Conservation (phyloP, 2,113 vertebrate species). For the Empidonax traillii region DNA sequence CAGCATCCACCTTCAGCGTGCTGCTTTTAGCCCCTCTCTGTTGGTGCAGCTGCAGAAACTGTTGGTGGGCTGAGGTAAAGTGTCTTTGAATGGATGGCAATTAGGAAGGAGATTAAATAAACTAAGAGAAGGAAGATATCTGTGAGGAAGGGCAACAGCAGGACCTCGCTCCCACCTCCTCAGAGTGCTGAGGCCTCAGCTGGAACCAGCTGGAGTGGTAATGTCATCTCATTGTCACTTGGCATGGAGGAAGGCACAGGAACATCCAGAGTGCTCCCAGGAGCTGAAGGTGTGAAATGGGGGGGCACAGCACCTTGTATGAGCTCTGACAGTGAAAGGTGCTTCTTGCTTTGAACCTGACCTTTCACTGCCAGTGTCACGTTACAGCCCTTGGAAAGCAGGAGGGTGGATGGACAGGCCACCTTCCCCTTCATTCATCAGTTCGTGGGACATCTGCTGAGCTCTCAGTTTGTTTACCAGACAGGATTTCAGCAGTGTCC, state of each 20-base stretch:
- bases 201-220: not conserved
- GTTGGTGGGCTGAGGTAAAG: not conserved
- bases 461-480: conserved; percentile 14
- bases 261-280: not conserved
- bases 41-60: not conserved
- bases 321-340: not conserved
- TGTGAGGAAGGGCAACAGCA: not conserved
- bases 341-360: not conserved
- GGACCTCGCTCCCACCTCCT: not conserved
- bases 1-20: not conserved
- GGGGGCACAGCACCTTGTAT: not conserved
- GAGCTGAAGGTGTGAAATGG: not conserved
- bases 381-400: not conserved
- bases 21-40: not conserved
- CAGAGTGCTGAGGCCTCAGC: not conserved
- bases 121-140: not conserved
- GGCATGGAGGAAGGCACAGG: not conserved
- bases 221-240: not conserved
- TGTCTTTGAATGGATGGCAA: not conserved
- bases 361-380: not conserved
- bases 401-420: not conserved
- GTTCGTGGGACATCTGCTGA: not conserved
- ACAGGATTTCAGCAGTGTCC: conserved; percentile 24
- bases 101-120: not conserved
- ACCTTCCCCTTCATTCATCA: not conserved